Conservation (phyloP, 2,113 vertebrate species). For the Vulpes lagopus region DNA sequence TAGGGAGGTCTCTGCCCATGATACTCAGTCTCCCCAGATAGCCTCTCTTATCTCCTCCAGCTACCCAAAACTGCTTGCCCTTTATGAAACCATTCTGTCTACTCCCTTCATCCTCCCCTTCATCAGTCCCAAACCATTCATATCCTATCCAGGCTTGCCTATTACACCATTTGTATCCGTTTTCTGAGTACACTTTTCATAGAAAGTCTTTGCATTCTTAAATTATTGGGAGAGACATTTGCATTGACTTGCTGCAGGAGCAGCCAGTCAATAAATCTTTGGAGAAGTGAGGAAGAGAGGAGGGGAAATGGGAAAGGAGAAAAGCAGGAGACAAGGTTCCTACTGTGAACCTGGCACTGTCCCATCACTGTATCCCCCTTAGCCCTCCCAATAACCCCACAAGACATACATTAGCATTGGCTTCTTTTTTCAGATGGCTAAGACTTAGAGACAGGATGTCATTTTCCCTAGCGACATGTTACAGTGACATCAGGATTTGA, state of each 20-base stretch:
- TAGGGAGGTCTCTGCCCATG: neutral
- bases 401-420: neutral
- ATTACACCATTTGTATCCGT: neutral
- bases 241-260: neutral
- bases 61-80: neutral
- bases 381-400: neutral
- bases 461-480: neutral
- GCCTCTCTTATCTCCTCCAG: neutral
- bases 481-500: neutral
- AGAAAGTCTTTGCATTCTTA: neutral
- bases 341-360: neutral
- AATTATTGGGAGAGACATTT: neutral
- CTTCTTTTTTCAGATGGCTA: neutral
- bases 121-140: neutral
- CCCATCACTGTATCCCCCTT: too few relatives aligned
- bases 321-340: neutral
- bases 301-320: too few relatives aligned
- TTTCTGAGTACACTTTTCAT: neutral
- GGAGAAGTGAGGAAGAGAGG: neutral
- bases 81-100: too few relatives aligned
- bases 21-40: neutral
- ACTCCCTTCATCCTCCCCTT: neutral
- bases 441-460: neutral
- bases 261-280: neutral
- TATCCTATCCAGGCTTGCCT: neutral